These are phyloP conservation scores for Platygyra sinensis DNA, from an alignment of 64 coral and sea anemone genomes.

Conservation along the genomic window DNA sequence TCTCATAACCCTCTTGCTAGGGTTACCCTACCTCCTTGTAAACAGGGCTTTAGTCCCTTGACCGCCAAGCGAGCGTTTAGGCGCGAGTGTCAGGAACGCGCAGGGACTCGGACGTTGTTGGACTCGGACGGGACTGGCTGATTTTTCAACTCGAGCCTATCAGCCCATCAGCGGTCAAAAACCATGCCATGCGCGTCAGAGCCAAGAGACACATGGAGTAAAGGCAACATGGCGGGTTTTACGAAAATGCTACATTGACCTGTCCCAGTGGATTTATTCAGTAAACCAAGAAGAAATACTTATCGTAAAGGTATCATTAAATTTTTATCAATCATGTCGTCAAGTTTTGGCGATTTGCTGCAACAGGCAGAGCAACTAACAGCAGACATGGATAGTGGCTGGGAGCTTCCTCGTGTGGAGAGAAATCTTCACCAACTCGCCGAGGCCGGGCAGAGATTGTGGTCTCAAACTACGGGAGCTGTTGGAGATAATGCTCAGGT, in stretches of 20 bases:
- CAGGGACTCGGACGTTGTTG: too few species aligned
- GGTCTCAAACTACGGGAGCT: slow-evolving; percentile 75
- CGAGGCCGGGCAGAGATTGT: slow-evolving; percentile 87
- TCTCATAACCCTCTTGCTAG: too few species aligned
- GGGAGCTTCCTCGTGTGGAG: slow-evolving; percentile 91
- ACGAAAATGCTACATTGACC: slow-evolving; percentile 53
- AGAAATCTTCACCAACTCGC: slow-evolving; percentile 95
- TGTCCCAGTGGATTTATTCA: neutral
- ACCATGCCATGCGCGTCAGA: slow-evolving; percentile 31
- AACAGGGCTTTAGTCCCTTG: too few species aligned
- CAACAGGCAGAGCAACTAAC: slow-evolving; percentile 97
- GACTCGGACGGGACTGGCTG: too few species aligned
- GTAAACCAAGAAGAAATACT: neutral
- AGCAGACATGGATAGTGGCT: slow-evolving; percentile 95
- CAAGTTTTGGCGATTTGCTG: slow-evolving; percentile 92
- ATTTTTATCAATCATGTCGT: slow-evolving; percentile 58
- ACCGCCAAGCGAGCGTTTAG: too few species aligned
- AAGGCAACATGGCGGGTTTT: slow-evolving; percentile 85
- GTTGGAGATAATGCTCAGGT: slow-evolving; percentile 89
- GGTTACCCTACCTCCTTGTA: too few species aligned
- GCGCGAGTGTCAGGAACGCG: too few species aligned
- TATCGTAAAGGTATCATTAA: neutral
- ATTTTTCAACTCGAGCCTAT: too few species aligned
- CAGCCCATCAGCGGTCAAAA: neutral
- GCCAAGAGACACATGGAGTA: neutral